Conservation (phyloP, 2,888 invertebrate species). For the Diplazon laetatorius region DNA sequence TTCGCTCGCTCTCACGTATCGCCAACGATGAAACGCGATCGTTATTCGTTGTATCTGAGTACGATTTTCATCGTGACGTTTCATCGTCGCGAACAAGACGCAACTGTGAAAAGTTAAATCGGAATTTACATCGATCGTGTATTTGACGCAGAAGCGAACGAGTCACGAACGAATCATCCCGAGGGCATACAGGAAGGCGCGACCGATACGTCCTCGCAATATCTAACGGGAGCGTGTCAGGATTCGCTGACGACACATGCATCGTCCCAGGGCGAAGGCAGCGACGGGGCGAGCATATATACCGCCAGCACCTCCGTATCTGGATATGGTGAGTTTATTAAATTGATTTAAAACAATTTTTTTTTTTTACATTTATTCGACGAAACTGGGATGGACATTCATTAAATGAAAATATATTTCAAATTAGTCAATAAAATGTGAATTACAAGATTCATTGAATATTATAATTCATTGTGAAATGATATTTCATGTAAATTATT, state of each 20-base stretch:
- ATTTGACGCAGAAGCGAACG: conserved; percentile 73
- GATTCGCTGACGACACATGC: conserved; percentile 76
- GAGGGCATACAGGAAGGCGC: conserved; percentile 75
- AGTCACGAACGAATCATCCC: conserved; percentile 74
- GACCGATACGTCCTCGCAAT: conserved; percentile 71
- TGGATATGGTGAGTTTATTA: conserved; percentile 79
- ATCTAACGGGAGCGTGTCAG: conserved; percentile 72
- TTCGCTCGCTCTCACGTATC: conserved; percentile 17
- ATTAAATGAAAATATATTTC: too few relatives aligned
- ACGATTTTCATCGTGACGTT: conserved; percentile 30
- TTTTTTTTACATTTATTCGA: too few relatives aligned
- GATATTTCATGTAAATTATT: too few relatives aligned
- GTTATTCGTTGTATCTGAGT: neutral
- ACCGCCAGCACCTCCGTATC: conserved; percentile 80
- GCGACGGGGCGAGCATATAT: conserved; percentile 79
- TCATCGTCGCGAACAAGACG: neutral
- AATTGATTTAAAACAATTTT: too few relatives aligned
- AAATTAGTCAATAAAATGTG: too few relatives aligned
- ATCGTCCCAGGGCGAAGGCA: conserved; percentile 76
- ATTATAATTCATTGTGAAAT: too few relatives aligned
- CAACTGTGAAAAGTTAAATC: neutral
- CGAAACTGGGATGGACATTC: too few relatives aligned
- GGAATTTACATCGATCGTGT: conserved; percentile 9
- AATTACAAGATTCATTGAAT: too few relatives aligned
- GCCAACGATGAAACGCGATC: conserved; percentile 68